Conservation (phyloP, 2,113 vertebrate species). For the Guaruba guarouba region DNA sequence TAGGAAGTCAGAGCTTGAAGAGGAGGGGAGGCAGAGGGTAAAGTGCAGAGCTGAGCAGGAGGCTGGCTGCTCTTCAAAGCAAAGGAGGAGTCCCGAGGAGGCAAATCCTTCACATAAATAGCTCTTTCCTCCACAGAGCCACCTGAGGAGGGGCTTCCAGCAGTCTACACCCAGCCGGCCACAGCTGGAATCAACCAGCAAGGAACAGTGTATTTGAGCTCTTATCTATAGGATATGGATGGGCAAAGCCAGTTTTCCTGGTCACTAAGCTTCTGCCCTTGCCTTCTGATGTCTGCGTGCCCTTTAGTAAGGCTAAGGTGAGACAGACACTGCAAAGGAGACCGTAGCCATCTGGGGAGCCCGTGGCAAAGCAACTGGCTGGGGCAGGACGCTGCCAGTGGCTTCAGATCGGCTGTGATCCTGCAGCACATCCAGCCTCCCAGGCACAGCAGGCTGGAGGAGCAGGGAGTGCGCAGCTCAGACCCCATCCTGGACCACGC, state of each 20-base stretch:
- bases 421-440: neutral
- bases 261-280: neutral
- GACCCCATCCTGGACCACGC: neutral
- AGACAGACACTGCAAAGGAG: neutral
- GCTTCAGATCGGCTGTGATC: neutral
- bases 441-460: neutral
- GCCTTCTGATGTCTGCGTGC: neutral
- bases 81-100: neutral
- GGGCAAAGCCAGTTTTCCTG: neutral
- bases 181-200: neutral
- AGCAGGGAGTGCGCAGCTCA: neutral
- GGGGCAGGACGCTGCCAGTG: neutral
- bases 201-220: neutral
- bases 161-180: neutral
- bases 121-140: neutral
- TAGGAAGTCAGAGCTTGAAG: neutral
- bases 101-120: neutral
- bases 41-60: conserved; percentile 43
- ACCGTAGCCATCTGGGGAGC: neutral
- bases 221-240: neutral
- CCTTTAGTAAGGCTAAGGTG: neutral
- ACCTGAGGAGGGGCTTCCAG: neutral
- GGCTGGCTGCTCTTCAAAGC: neutral
- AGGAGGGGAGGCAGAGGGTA: neutral
- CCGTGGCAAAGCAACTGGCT: neutral